These are phyloP conservation scores for Ceratina japonica DNA, from an alignment of 1,140 invertebrate genomes.

Conservation along the genomic window DNA sequence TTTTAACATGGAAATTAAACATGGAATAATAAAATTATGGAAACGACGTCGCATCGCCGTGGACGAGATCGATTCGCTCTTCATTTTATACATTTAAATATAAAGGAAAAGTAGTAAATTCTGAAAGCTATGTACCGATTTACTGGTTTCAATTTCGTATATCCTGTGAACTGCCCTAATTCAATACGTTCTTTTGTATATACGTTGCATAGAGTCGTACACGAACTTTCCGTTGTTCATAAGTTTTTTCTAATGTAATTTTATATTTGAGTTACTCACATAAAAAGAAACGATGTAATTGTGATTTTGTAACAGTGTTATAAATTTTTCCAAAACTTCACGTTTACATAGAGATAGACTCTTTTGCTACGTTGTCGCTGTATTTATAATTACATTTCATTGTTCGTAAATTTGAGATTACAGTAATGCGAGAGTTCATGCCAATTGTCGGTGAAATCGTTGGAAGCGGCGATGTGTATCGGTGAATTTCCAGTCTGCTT, in stretches of 20 bases:
- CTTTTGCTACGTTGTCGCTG: conserved; percentile 71
- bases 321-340: conserved; percentile 8
- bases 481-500: conserved; percentile 56
- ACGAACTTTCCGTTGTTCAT: conserved; percentile 39
- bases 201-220: conserved; percentile 17
- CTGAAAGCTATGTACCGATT: neutral
- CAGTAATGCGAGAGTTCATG: conserved; percentile 60
- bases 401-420: conserved; percentile 51
- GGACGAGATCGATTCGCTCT: neutral
- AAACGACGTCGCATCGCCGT: neutral
- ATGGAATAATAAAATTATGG: neutral
- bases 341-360: conserved; percentile 61
- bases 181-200: conserved; percentile 28
- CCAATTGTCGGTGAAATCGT: conserved; percentile 56
- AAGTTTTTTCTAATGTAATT: conserved; percentile 52
- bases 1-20: conserved; percentile 12
- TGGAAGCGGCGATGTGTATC: conserved; percentile 56
- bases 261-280: conserved; percentile 35
- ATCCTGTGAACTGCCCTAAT: conserved; percentile 37
- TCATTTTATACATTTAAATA: conserved; percentile 1
- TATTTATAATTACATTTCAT: conserved; percentile 56
- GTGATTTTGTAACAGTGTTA: conserved; percentile 26
- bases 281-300: conserved; percentile 7
- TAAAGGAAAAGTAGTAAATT: neutral
- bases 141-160: conserved; percentile 2